Conservation (phyloP, 2,113 vertebrate species). For the Ellobius talpinus region DNA sequence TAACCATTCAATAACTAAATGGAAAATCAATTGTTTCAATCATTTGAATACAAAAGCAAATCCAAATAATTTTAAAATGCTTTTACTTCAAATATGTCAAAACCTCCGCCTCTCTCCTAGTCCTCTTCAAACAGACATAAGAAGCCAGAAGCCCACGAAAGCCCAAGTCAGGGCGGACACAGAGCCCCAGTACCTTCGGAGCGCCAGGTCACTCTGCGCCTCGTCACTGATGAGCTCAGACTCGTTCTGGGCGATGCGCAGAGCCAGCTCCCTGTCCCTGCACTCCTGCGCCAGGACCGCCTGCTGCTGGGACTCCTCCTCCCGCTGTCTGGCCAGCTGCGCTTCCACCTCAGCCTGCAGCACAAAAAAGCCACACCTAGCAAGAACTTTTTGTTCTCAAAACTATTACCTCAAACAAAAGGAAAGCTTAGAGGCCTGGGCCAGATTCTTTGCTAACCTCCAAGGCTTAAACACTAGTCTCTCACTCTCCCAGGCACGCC, state of each 20-base stretch:
- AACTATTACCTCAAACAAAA: neutral
- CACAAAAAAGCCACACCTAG: neutral
- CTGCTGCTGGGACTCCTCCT: conserved; percentile 93
- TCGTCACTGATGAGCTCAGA: conserved; percentile 96
- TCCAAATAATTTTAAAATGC: neutral
- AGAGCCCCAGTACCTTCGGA: conserved; percentile 91
- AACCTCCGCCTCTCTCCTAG: neutral
- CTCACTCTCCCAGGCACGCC: neutral
- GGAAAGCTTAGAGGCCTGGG: neutral
- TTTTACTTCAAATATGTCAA: conserved; percentile 21
- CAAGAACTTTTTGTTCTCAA: neutral
- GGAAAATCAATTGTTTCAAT: conserved; percentile 17
- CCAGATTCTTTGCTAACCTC: neutral
- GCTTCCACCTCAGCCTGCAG: conserved; percentile 94
- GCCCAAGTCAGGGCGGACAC: neutral
- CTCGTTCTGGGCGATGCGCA: conserved; percentile 96
- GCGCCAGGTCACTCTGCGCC: conserved; percentile 85
- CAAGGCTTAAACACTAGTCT: neutral
- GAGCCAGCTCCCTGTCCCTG: conserved; percentile 95
- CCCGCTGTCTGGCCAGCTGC: conserved; percentile 92
- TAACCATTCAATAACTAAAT: neutral
- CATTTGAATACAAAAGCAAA: neutral
- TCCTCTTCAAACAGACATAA: neutral
- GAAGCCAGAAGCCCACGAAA: neutral
- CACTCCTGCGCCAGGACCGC: conserved; percentile 95